Base-by-base conservation (phyloP, 2,888 invertebrate species). In the Ligdia adustata region DNA sequence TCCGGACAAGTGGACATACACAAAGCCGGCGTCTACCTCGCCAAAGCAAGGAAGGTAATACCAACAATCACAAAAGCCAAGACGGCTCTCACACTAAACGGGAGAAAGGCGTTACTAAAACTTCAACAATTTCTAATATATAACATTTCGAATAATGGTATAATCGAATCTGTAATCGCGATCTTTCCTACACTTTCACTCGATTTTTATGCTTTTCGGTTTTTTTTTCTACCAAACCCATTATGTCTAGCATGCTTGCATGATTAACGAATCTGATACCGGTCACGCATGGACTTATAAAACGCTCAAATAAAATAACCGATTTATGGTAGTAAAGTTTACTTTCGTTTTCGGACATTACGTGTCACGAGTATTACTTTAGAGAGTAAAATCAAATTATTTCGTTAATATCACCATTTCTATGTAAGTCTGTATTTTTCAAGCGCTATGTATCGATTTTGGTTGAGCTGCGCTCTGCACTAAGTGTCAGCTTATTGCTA, bases 21-120 rank as follows among this genome's bases (percentile, higher is more conserved):
- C 79, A 91, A 92, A 76, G 98, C 98, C 62, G 92, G 94, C 75
- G 92, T 93, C 73, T 98, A 96, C 91, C 95, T 95, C 84, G 93
- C 92, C 81, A 97, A 97, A 91, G 96, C 98, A 66, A 92, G 96
- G 90, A 95, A 96, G 96, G 97, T 97, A 94, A 84, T 57, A n/a
- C 43, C 12, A 31, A 26, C 16, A 24, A n/a, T 4, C 11, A 16
- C 33, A 35, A 38, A 31, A 44, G 22, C 38, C 28, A 9, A 44
- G 31, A 33, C 14, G 40, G 41, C 27, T 44, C 22, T 6, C n/a
- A 29, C 22, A 29, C 38, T 34, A 34, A 40, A 18, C 11, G 32
- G 41, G 28, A 27, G 22, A 9, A 22, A 33, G 42, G 42, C 38
- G 28, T 37, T 37, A 41, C 46, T 42, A 37, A 48, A 32, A 22